A percentile compares a stretch with the other conserved stretches of the same genome.
phyloP scores from a whole-genome alignment of 2,797 vertebrate species.

The Holocentrus rufus region DNA sequence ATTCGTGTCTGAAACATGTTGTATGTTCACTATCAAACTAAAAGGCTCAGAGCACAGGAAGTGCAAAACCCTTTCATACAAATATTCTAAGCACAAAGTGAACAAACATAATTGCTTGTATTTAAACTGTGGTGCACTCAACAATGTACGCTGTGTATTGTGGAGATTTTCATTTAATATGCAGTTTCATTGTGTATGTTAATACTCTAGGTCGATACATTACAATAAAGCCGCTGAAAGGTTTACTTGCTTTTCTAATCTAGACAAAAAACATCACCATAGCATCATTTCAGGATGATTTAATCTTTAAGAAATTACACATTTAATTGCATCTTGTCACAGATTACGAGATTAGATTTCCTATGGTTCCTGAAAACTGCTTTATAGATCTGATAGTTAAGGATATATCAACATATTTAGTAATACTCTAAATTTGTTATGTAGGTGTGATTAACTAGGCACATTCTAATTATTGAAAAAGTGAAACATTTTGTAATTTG shows the following conservation, averaged over 20 bases:
- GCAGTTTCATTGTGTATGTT: too few relatives aligned
- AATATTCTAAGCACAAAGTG: too few relatives aligned
- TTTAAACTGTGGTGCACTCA: too few relatives aligned
- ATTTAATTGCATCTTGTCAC: constrained; percentile 41
- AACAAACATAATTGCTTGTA: too few relatives aligned
- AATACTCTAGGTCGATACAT: too few relatives aligned
- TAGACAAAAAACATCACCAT: constrained; percentile 19
- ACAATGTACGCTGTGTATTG: too few relatives aligned
- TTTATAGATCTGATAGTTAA: constrained; percentile 21
- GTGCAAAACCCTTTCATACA: too few relatives aligned
- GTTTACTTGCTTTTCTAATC: neutral
- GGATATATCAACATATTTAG: constrained; percentile 40
- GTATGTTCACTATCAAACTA: too few relatives aligned
- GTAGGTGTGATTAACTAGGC: constrained; percentile 53
- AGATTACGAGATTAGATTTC: constrained; percentile 22
- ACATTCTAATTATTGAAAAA: constrained; percentile 52
- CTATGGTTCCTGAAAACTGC: constrained; percentile 37
- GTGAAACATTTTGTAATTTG: constrained; percentile 1
- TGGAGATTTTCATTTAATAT: too few relatives aligned
- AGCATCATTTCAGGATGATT: constrained; percentile 45
- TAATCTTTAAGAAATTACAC: constrained; percentile 58
- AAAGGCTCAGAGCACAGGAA: too few relatives aligned
- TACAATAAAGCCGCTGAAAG: neutral
- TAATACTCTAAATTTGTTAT: constrained; percentile 59
- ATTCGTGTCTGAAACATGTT: too few relatives aligned